Base-by-base conservation (phyloP, 2,113 vertebrate species). In the Pomatostomus ruficeps region DNA sequence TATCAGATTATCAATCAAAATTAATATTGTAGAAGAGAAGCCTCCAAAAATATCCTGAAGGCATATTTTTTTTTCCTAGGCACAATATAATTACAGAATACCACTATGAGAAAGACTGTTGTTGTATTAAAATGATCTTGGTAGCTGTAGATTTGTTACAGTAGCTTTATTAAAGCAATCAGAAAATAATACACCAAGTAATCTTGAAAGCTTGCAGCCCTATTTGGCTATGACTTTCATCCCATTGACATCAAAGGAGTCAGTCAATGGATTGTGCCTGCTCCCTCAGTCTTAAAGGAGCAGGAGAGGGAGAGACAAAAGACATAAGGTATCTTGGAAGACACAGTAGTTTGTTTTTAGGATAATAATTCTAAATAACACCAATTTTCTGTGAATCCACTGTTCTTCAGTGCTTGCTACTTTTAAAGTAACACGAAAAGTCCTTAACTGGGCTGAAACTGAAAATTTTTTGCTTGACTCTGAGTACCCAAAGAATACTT, bases 171-270 rank as follows among this genome's bases (percentile, higher is more conserved):
- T 74, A 90, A 90, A 57, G 55, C 52, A 91, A 91, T 81, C 61
- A 90, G 31, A 93, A 95, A 85, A 81, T 54, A 92, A 81, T 80
- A 71, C 7, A 91, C 20, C 63, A 55, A 83, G 35, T 70, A 46
- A 83, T 80, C 82, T 91, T 88, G 67, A 95, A 89, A 96, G 59
- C 24, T 33, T 15, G 20, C 9, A 40, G 71, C 25, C 40, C n/a
- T 74, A 6, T 93, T 82, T 68, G 36, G 29, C 58, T 1, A 1
- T 54, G 49, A 12, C 87, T 96, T 96, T 96, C 88, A 95, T 94
- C 63, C 71, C 11, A 17, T 9, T 58, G 75, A 77, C 75, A 94
- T 96, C 91, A 96, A 94, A 97, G 43, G 54, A 94, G 38, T 68
- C 73, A 28, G 22, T 28, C 66, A 70, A 48, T 51, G 63, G 83